Percentiles rank a stretch among this genome's conserved stretches.
phyloP scores from a whole-genome alignment of 2,797 vertebrate species.

The Rhinoraja longicauda region DNA sequence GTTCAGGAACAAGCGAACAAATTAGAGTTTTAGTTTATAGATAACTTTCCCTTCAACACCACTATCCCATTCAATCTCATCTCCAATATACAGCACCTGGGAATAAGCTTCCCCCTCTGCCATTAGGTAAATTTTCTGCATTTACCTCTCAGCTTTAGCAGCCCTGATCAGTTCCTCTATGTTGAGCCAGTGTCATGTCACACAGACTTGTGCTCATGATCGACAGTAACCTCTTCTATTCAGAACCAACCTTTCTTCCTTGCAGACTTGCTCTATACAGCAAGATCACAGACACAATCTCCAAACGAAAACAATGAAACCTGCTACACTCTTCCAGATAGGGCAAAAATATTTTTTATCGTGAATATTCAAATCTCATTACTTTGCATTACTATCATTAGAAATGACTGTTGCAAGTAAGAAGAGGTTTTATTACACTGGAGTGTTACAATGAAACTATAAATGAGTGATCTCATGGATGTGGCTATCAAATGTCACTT shows the following conservation, averaged over 20 bases:
- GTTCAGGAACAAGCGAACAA: no score
- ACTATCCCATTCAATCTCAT: no score
- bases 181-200: neutral
- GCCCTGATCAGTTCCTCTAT: neutral
- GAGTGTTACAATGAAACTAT: neutral
- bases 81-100: no score
- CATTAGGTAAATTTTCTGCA: no score
- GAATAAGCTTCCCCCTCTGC: no score
- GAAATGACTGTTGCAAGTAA: neutral
- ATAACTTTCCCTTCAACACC: no score
- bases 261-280: neutral
- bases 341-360: neutral
- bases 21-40: no score
- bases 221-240: neutral
- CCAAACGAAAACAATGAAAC: neutral
- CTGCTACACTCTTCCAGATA: neutral
- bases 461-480: neutral
- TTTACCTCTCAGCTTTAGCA: neutral
- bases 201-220: neutral
- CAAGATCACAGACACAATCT: neutral
- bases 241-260: neutral
- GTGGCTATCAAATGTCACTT: constrained; percentile 12
- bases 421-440: neutral
- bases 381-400: neutral
- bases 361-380: neutral